A percentile compares a stretch with the other conserved stretches of the same genome.
phyloP scores from a whole-genome alignment of 2,797 vertebrate genomes.

The Champsocephalus gunnari region DNA sequence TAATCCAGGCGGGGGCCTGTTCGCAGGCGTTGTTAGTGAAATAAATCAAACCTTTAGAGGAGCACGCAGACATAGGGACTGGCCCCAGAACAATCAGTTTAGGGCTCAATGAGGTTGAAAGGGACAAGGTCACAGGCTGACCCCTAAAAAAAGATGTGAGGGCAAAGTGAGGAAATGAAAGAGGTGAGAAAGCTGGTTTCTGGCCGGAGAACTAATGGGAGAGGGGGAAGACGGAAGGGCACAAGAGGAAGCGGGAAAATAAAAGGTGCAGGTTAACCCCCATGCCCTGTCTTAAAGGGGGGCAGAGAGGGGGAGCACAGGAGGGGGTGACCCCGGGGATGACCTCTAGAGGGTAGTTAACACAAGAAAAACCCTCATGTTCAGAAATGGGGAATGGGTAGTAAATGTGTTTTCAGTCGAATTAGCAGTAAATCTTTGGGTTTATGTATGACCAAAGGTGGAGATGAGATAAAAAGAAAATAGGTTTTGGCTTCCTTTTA shows the following conservation, averaged over 20 bases:
- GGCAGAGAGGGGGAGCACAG: constrained; percentile 25
- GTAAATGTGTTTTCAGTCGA: constrained; percentile 57
- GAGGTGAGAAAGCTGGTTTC: constrained; percentile 4
- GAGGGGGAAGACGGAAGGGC: constrained; percentile 15
- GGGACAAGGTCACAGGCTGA: constrained; percentile 56
- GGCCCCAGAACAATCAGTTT: constrained; percentile 60
- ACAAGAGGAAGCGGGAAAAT: constrained; percentile 19
- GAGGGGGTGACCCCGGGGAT: constrained; percentile 32
- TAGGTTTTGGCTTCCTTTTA: background rate
- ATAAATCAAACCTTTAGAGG: constrained; percentile 68
- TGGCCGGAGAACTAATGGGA: background rate
- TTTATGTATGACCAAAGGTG: constrained; percentile 22
- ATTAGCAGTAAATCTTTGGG: constrained; percentile 63
- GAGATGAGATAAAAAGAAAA: constrained; percentile 11
- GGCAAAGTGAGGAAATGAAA: constrained; percentile 26
- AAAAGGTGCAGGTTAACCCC: constrained; percentile 44
- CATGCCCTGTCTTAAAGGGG: constrained; percentile 25
- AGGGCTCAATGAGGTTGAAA: constrained; percentile 56
- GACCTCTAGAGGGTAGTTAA: constrained; percentile 54
- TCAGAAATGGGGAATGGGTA: constrained; percentile 24
- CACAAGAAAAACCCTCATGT: constrained; percentile 46
- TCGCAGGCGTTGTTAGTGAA: constrained; percentile 44
- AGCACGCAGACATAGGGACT: constrained; percentile 49
- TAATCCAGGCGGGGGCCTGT: constrained; percentile 46
- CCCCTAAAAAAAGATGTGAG: constrained; percentile 41